Conservation (phyloP, 2,113 vertebrate species). For the Oncorhynchus gorbuscha region DNA sequence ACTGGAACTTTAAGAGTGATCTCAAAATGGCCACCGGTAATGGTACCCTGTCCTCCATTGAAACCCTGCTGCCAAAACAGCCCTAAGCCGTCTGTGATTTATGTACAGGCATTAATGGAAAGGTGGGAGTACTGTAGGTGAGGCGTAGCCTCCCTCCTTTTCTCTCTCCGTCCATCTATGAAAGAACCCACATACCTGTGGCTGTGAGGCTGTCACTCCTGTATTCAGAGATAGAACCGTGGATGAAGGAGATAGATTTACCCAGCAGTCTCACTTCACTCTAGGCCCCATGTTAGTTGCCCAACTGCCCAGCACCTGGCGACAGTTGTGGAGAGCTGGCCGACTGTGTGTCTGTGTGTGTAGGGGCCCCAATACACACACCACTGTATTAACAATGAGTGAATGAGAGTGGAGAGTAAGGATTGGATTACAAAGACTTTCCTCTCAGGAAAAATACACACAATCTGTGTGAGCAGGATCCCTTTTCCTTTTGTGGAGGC, state of each 20-base stretch:
- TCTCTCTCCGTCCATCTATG: constrained; percentile 3
- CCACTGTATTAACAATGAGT: constrained; percentile 51
- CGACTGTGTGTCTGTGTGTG: background rate
- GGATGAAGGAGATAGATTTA: constrained; percentile 52
- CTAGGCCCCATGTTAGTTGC: constrained; percentile 25
- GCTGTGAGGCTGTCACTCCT: constrained; percentile 40
- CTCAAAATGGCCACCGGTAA: background rate
- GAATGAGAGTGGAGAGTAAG: constrained; percentile 54
- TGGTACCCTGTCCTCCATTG: no score
- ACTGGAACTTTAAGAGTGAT: no score
- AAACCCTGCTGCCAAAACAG: constrained; percentile 42
- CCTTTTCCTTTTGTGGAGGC: no score
- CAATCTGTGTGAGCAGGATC: constrained; percentile 45
- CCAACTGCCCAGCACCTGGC: constrained; percentile 43
- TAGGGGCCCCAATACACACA: constrained; percentile 22
- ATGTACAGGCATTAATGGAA: constrained; percentile 25
- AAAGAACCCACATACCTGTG: constrained; percentile 49
- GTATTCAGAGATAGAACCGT: constrained; percentile 54
- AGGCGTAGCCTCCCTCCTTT: constrained; percentile 16
- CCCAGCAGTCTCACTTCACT: background rate
- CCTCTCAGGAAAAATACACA: constrained; percentile 36
- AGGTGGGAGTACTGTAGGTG: background rate
- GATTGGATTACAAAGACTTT: constrained; percentile 68
- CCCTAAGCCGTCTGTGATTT: constrained; percentile 30
- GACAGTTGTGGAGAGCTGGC: constrained; percentile 7